A percentile compares a stretch with the other conserved stretches of the same genome.
Evolutionary conservation across 1,140 invertebrate genomes (phyloP).

Genomic region (Zelostemma sp.): DNA sequence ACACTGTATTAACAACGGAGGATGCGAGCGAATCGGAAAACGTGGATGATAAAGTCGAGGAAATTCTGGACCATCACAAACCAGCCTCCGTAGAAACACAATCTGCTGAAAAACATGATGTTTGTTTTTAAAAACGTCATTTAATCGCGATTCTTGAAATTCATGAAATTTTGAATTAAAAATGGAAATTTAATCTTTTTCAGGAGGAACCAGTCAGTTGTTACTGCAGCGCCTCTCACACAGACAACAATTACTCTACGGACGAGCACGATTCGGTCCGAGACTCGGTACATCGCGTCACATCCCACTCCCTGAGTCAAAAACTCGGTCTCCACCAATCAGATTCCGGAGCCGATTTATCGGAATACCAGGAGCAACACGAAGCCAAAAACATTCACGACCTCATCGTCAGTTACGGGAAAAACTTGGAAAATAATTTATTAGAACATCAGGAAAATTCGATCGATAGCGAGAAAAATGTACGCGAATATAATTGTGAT

Average conservation of each 20-base stretch:
- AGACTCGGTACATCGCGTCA: slow-evolving; percentile 62
- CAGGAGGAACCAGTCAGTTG: slow-evolving; percentile 75
- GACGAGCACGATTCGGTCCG: slow-evolving; percentile 76
- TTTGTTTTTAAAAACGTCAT: slow-evolving; percentile 17
- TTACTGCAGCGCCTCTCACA: slow-evolving; percentile 78
- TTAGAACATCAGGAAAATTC: slow-evolving; percentile 18
- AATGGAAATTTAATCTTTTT: slow-evolving; percentile 7
- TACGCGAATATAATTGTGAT: no score
- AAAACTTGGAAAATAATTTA: slow-evolving; percentile 49
- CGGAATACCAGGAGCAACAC: slow-evolving; percentile 67
- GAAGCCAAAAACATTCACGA: slow-evolving; percentile 59
- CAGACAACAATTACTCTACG: slow-evolving; percentile 76
- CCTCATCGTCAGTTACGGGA: slow-evolving; percentile 52
- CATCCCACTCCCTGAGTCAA: slow-evolving; percentile 64
- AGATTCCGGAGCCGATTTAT: slow-evolving; percentile 77
- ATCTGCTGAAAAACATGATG: slow-evolving; percentile 62
- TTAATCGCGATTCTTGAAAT: not conserved
- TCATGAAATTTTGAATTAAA: slow-evolving; percentile 9
- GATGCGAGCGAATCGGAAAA: slow-evolving; percentile 62
- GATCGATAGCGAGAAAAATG: slow-evolving; percentile 19
- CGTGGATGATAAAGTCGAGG: slow-evolving; percentile 58
- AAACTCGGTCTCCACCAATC: slow-evolving; percentile 72
- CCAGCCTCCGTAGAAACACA: slow-evolving; percentile 55
- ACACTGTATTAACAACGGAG: slow-evolving; percentile 55
- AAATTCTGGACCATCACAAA: slow-evolving; percentile 61